Evolutionary conservation across 2,888 invertebrate species (phyloP).

Genomic region (Falcaria lacertinaria): DNA sequence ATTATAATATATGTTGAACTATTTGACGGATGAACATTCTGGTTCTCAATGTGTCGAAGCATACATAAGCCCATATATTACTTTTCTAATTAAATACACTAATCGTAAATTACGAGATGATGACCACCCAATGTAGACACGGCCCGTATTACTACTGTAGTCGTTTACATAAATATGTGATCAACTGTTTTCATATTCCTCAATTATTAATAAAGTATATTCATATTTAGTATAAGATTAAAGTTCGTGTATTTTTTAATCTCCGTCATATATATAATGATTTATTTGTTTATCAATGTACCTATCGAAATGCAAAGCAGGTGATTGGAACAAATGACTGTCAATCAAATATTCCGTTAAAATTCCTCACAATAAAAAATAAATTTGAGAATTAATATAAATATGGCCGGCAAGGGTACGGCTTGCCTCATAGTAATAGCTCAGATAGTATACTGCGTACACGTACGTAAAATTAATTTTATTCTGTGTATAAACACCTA

Average conservation of each 20-base stretch:
- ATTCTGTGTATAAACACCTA: no score
- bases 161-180: slow-evolving; percentile 17
- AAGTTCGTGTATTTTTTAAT: background rate
- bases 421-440: no score
- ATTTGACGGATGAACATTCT: background rate
- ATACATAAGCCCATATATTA: slow-evolving; percentile 8
- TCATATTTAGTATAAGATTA: background rate
- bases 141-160: slow-evolving; percentile 5
- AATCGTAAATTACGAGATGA: slow-evolving; percentile 23
- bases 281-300: background rate
- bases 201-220: slow-evolving; percentile 6
- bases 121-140: slow-evolving; percentile 20
- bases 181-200: slow-evolving; percentile 9
- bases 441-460: no score
- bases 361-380: no score
- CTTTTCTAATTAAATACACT: slow-evolving; percentile 13
- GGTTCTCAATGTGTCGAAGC: slow-evolving; percentile 6
- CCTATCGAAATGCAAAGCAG: background rate
- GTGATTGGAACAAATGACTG: background rate
- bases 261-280: background rate
- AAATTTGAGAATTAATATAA: no score
- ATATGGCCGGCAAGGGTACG: no score
- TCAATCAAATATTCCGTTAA: background rate
- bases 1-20: background rate
- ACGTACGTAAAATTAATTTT: no score